Evolutionary conservation across 2,797 vertebrate species (phyloP).

Genomic region (Dendrocincla tyrannina): DNA sequence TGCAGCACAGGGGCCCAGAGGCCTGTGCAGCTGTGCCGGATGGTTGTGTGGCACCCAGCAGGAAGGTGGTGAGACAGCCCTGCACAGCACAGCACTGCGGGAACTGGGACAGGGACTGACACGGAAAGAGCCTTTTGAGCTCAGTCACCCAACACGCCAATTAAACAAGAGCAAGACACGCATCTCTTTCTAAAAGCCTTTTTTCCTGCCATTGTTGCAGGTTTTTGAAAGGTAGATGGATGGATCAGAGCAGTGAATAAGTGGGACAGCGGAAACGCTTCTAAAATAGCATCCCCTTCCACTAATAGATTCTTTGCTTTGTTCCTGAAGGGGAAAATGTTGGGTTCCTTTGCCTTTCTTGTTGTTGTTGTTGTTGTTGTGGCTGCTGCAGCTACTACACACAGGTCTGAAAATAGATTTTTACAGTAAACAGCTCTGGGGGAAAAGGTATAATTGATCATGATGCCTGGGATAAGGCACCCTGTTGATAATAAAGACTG

Average conservation of each 20-base stretch:
- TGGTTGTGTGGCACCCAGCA: not conserved
- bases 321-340: conserved; percentile 4
- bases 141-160: conserved; percentile 17
- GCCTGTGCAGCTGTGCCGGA: not conserved
- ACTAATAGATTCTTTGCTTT: not conserved
- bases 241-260: conserved; percentile 34
- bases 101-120: not conserved
- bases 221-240: not conserved
- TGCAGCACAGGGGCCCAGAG: conserved; percentile 20
- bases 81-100: not conserved
- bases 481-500: not conserved
- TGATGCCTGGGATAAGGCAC: not conserved
- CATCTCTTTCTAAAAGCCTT: not conserved
- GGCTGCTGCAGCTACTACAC: not conserved
- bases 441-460: not conserved
- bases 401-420: conserved; percentile 17
- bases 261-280: conserved; percentile 10
- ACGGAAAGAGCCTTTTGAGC: not conserved
- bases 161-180: not conserved
- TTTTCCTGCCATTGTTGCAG: conserved; percentile 1
- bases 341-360: not conserved
- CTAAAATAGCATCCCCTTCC: conserved; percentile 20
- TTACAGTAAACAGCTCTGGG: conserved; percentile 3
- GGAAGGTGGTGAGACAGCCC: not conserved
- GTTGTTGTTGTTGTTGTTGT: not conserved